Percentiles rank a stretch among this genome's conserved stretches.
Evolutionary conservation across 37 sponge, comb jelly and placozoan species (phyloP).

Genomic region (Tethya wilhelma): DNA sequence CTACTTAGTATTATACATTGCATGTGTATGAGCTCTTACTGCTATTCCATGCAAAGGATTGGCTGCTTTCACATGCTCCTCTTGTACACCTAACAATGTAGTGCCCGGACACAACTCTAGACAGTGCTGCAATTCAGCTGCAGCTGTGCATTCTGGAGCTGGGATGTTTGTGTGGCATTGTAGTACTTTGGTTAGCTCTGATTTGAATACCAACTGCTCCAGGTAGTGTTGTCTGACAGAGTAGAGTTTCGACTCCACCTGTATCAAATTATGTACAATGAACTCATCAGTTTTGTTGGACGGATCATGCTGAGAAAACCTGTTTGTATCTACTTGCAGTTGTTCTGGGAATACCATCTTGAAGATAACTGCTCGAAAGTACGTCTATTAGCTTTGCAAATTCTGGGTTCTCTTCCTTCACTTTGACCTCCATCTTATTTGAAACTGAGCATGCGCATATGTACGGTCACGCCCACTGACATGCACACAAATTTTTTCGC

Average conservation of each 20-base stretch:
- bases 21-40: background rate
- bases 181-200: constrained; percentile 1
- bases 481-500: no score
- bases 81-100: constrained; percentile 16
- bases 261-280: background rate
- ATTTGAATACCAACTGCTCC: constrained; percentile 14
- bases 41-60: background rate
- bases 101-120: constrained; percentile 11
- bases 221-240: constrained; percentile 17
- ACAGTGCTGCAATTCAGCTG: constrained; percentile 41
- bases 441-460: no score
- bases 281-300: background rate
- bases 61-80: constrained; percentile 14
- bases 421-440: background rate
- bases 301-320: background rate
- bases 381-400: constrained; percentile 28
- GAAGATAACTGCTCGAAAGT: background rate
- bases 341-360: constrained; percentile 11
- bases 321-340: background rate
- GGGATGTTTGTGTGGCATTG: background rate
- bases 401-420: background rate
- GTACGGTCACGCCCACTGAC: no score
- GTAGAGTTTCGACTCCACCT: constrained; percentile 16
- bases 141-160: background rate
- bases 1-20: background rate